Percentiles rank a stretch among this genome's conserved stretches.
These are phyloP conservation scores for Malaclemys terrapin DNA, from an alignment of 2,113 vertebrate species.

Conservation along the genomic window DNA sequence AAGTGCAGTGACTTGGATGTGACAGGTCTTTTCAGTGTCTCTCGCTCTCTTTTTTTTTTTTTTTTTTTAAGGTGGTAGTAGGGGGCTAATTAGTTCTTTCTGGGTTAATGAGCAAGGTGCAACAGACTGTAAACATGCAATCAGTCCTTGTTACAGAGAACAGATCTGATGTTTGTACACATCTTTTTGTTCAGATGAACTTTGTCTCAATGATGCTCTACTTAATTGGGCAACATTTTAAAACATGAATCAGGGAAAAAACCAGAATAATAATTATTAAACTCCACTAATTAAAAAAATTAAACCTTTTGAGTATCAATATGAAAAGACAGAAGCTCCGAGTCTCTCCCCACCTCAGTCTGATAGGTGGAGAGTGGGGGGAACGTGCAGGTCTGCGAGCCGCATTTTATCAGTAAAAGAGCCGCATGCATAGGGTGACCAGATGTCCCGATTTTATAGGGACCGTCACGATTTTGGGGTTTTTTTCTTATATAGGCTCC, in stretches of 20 bases:
- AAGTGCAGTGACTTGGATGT: neutral
- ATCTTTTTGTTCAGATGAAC: neutral
- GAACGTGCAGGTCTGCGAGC: no score
- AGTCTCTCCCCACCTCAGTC: no score
- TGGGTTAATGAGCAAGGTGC: neutral
- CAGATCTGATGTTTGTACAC: neutral
- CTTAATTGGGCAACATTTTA: neutral
- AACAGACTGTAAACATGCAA: neutral
- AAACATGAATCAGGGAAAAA: neutral
- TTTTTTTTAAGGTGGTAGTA: neutral
- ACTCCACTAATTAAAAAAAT: neutral
- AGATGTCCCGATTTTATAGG: no score
- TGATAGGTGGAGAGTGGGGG: no score
- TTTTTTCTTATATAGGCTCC: no score
- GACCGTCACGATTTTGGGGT: no score
- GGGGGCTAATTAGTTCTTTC: neutral
- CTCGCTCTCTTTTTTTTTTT: neutral
- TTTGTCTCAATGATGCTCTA: neutral
- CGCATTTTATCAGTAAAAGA: no score
- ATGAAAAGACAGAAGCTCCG: neutral
- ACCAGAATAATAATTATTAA: neutral
- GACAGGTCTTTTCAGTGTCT: neutral
- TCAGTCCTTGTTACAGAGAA: neutral
- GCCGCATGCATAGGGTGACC: no score
- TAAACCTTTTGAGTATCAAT: neutral